Conservation (phyloP, 2,888 invertebrate genomes). For the Acholoe squamosa region DNA sequence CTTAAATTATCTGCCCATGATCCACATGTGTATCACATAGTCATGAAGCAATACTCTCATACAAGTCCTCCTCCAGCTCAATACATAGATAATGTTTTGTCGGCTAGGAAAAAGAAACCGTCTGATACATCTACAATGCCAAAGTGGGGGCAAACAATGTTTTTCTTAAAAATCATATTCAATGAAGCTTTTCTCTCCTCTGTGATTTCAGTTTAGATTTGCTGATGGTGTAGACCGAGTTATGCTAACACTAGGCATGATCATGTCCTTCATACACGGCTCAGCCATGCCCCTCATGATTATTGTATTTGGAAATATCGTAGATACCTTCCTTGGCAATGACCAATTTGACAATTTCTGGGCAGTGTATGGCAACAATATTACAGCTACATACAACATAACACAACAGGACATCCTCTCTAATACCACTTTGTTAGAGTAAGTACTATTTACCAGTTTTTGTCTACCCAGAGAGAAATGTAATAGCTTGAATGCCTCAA, state of each 20-base stretch:
- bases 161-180: background rate
- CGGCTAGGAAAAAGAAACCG: too few species aligned
- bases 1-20: background rate
- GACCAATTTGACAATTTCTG: slow-evolving; percentile 26
- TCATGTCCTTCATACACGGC: slow-evolving; percentile 78
- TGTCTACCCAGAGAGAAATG: too few species aligned
- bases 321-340: slow-evolving; percentile 77
- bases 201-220: slow-evolving; percentile 81
- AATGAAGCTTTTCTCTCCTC: background rate
- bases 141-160: background rate
- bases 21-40: too few species aligned
- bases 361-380: slow-evolving; percentile 15
- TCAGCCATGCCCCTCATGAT: slow-evolving; percentile 80
- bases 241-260: slow-evolving; percentile 78
- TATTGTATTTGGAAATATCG: slow-evolving; percentile 82
- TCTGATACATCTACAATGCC: background rate
- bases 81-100: too few species aligned
- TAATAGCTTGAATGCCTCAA: too few species aligned
- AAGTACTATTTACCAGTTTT: too few species aligned
- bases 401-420: background rate
- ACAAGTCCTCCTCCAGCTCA: too few species aligned
- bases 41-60: too few species aligned
- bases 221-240: slow-evolving; percentile 76
- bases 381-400: slow-evolving; percentile 1
- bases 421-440: background rate